Evolutionary conservation across 2,113 vertebrate species (phyloP).

Genomic region (Bucco capensis): DNA sequence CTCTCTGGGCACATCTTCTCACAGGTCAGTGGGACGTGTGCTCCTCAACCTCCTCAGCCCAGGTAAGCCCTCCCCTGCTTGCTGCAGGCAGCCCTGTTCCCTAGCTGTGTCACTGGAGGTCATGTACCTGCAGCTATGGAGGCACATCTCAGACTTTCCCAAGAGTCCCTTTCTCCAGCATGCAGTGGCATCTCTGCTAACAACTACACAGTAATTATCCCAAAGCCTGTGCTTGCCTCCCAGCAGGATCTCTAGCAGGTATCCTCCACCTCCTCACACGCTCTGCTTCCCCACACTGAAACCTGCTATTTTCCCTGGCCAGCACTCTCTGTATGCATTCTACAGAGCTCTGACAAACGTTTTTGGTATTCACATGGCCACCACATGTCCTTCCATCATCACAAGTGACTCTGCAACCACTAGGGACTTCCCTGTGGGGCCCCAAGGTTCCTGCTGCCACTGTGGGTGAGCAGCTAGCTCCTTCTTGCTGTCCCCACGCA

Average conservation of each 20-base stretch:
- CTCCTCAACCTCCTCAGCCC: neutral
- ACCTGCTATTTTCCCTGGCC: neutral
- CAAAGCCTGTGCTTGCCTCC: neutral
- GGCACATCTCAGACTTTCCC: neutral
- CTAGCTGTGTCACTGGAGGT: neutral
- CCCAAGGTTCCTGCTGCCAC: neutral
- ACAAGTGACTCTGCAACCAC: neutral
- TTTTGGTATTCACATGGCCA: neutral
- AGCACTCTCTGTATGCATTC: neutral
- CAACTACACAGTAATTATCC: fast-evolving
- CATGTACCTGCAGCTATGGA: neutral
- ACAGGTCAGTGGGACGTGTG: fast-evolving
- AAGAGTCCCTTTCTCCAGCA: neutral
- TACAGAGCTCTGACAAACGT: neutral
- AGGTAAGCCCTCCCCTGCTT: neutral
- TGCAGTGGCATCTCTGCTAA: neutral
- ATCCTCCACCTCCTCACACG: neutral
- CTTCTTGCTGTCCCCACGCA: neutral
- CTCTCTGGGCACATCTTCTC: neutral
- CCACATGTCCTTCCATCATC: neutral
- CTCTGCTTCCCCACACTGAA: neutral
- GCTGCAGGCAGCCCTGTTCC: neutral
- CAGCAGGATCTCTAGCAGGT: fast-evolving
- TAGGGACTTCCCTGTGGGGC: neutral
- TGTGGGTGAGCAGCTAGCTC: neutral